Conservation (phyloP, 2,888 invertebrate genomes). For the Hololepta plana region DNA sequence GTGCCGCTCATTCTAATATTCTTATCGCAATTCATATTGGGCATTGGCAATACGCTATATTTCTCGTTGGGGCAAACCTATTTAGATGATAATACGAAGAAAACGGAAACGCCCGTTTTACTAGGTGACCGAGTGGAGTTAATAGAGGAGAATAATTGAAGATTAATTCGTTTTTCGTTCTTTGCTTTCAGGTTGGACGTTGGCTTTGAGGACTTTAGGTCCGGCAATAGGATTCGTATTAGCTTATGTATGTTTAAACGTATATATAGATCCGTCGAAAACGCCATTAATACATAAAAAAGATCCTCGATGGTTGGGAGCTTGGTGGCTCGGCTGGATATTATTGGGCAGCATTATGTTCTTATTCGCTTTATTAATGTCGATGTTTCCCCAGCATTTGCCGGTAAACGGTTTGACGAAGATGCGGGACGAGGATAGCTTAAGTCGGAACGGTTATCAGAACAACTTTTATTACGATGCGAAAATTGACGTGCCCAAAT, state of each 20-base stretch:
- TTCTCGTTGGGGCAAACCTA: slow-evolving; percentile 49
- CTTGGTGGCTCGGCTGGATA: slow-evolving; percentile 60
- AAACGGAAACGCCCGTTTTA: slow-evolving; percentile 36
- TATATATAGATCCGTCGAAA: slow-evolving; percentile 39
- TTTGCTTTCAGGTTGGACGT: slow-evolving; percentile 26
- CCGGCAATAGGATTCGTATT: slow-evolving; percentile 42
- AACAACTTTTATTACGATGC: slow-evolving; percentile 5
- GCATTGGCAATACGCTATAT: slow-evolving; percentile 46
- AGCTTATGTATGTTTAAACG: slow-evolving; percentile 29
- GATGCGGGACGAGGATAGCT: slow-evolving; percentile 6
- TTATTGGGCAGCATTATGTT: slow-evolving; percentile 33
- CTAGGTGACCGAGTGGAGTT: slow-evolving; percentile 2
- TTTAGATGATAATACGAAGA: slow-evolving; percentile 48
- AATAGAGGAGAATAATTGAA: too few relatives aligned
- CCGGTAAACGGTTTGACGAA: slow-evolving; percentile 5
- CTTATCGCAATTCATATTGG: slow-evolving; percentile 47
- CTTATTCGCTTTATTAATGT: slow-evolving; percentile 39
- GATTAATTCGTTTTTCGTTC: too few relatives aligned
- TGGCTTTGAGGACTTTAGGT: slow-evolving; percentile 32
- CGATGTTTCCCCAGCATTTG: slow-evolving; percentile 37
- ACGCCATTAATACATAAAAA: slow-evolving; percentile 38
- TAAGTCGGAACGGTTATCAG: slow-evolving; percentile 7
- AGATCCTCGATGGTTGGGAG: slow-evolving; percentile 53
- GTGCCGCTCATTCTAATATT: slow-evolving; percentile 34
- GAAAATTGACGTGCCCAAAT: slow-evolving; percentile 20